phyloP scores from a whole-genome alignment of 2,888 invertebrate genomes.

The Caradrina kadenii region DNA sequence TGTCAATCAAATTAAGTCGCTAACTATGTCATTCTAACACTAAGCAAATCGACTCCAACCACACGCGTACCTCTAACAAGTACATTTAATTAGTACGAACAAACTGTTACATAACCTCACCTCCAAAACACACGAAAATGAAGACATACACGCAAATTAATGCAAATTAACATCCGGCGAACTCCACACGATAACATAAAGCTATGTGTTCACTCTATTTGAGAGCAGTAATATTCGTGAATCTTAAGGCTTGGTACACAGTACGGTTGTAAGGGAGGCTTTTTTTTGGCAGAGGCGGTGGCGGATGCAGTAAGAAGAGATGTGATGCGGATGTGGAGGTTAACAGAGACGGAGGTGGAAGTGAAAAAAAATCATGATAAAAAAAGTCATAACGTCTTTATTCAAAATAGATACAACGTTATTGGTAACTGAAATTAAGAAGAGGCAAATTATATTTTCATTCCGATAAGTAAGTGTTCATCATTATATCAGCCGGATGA shows the following conservation, averaged over 20 bases:
- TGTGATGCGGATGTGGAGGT: no score
- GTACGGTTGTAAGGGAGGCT: no score
- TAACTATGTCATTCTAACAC: not conserved
- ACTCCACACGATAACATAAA: constrained; percentile 18
- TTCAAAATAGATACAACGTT: no score
- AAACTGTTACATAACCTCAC: constrained; percentile 9
- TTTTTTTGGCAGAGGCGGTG: no score
- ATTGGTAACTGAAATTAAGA: no score
- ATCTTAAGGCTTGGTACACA: not conserved
- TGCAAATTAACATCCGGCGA: constrained; percentile 52
- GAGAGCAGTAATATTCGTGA: not conserved
- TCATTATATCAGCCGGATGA: no score
- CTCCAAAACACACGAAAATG: constrained; percentile 39
- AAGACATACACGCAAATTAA: constrained; percentile 44
- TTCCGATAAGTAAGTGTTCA: no score
- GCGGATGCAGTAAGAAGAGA: no score
- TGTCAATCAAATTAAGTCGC: not conserved
- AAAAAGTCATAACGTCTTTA: no score
- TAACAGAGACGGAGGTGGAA: no score
- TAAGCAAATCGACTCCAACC: not conserved
- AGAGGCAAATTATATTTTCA: no score
- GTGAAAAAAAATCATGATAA: no score
- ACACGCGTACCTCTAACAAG: not conserved
- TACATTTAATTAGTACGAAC: constrained; percentile 6
- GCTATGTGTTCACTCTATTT: not conserved